phyloP scores from a whole-genome alignment of 1,140 invertebrate species.

The Goniozus legneri region DNA sequence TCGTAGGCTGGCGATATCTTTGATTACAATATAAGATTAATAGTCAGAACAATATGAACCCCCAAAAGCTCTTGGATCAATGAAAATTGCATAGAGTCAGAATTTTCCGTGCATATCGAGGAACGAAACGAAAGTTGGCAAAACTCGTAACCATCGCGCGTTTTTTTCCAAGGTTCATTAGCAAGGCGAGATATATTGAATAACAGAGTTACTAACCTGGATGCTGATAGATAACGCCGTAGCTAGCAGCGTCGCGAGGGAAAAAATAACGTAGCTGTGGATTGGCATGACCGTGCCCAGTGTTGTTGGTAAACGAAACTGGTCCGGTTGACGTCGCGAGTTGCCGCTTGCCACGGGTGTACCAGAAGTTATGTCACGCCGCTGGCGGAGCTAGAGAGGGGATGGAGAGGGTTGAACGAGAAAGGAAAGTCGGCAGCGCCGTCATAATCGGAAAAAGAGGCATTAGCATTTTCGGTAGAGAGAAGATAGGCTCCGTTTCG shows the following conservation, averaged over 20 bases:
- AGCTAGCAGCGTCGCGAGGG: constrained; percentile 21
- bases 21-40: not conserved
- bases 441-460: too few relatives aligned
- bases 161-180: not conserved
- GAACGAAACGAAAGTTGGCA: not conserved
- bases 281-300: constrained; percentile 39
- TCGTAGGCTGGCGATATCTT: not conserved
- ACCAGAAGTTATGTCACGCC: constrained; percentile 46
- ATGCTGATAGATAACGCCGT: constrained; percentile 7
- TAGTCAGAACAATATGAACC: not conserved
- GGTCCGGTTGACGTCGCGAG: constrained; percentile 34
- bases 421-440: too few relatives aligned
- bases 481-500: too few relatives aligned
- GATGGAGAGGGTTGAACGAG: too few relatives aligned
- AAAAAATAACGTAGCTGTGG: constrained; percentile 18
- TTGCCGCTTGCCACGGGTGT: constrained; percentile 15
- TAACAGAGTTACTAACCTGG: constrained; percentile 22
- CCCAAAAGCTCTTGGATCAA: constrained; percentile 2
- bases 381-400: too few relatives aligned
- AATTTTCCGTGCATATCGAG: too few relatives aligned
- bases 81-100: not conserved
- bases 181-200: not conserved
- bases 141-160: not conserved
- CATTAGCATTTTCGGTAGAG: too few relatives aligned
- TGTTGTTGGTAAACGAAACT: constrained; percentile 46